phyloP scores from a whole-genome alignment of 1,140 invertebrate species.

The Papilio polyxenes region DNA sequence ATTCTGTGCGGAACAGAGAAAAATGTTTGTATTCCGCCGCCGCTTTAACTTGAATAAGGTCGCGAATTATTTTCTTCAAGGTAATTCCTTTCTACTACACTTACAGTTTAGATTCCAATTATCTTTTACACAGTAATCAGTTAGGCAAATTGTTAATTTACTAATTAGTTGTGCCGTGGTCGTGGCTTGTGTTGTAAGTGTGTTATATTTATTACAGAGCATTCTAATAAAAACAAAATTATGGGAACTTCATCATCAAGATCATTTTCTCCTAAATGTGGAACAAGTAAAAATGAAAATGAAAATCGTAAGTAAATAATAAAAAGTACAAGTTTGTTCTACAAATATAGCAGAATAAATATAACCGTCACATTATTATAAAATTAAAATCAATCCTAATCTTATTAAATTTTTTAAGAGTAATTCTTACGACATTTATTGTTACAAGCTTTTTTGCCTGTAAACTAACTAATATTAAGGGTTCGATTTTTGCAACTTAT shows the following conservation, averaged over 20 bases:
- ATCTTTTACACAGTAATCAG: constrained; percentile 31
- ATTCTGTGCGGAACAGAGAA: constrained; percentile 32
- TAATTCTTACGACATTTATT: no score
- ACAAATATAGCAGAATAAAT: no score
- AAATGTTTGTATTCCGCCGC: constrained; percentile 53
- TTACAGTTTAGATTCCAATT: constrained; percentile 27
- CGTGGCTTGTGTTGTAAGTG: neutral
- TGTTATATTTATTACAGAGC: constrained; percentile 29
- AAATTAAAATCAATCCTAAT: no score
- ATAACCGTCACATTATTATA: no score
- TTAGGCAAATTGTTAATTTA: constrained; percentile 10
- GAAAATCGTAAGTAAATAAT: constrained; percentile 59
- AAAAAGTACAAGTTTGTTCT: neutral
- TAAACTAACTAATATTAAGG: no score
- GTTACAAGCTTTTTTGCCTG: no score
- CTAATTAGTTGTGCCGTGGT: neutral
- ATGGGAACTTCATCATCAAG: constrained; percentile 78
- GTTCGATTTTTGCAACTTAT: neutral
- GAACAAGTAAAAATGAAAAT: constrained; percentile 47
- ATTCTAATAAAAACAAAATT: constrained; percentile 44
- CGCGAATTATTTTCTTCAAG: constrained; percentile 62
- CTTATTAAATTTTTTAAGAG: neutral
- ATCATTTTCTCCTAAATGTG: constrained; percentile 80
- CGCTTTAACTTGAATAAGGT: constrained; percentile 55
- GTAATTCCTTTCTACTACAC: constrained; percentile 59